Percentiles rank a stretch among this genome's conserved stretches.
These are phyloP conservation scores for Gastrophryne carolinensis DNA, from an alignment of 2,797 vertebrate genomes.

Conservation along the genomic window DNA sequence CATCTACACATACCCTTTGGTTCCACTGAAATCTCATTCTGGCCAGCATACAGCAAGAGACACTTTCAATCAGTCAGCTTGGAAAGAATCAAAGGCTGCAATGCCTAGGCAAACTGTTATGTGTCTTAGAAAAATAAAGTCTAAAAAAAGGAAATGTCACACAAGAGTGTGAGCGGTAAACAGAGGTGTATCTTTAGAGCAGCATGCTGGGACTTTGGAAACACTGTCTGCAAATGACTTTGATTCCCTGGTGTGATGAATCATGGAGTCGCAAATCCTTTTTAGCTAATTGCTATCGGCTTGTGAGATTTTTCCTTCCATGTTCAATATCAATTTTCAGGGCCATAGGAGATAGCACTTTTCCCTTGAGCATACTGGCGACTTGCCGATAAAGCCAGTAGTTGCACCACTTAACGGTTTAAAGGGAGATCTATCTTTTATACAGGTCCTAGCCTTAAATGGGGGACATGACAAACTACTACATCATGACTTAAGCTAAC, in stretches of 20 bases:
- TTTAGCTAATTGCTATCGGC: slow-evolving; percentile 99
- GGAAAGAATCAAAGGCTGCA: slow-evolving; percentile 73
- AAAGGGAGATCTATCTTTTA: slow-evolving; percentile 77
- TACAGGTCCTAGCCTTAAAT: slow-evolving; percentile 79
- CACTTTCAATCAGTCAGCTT: slow-evolving; percentile 68
- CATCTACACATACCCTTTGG: slow-evolving; percentile 44
- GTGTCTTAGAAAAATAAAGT: slow-evolving; percentile 74
- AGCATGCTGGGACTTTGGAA: slow-evolving; percentile 67
- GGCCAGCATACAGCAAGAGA: slow-evolving; percentile 28
- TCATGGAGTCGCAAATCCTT: slow-evolving; percentile 95
- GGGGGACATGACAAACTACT: slow-evolving; percentile 70
- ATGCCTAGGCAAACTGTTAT: slow-evolving; percentile 64
- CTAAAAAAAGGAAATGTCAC: slow-evolving; percentile 80
- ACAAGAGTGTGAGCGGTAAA: slow-evolving; percentile 73
- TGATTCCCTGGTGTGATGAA: slow-evolving; percentile 91
- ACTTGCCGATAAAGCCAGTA: slow-evolving; percentile 85
- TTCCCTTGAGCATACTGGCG: slow-evolving; percentile 84
- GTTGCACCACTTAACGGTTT: slow-evolving; percentile 91
- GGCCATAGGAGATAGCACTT: slow-evolving; percentile 85
- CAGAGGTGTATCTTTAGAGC: slow-evolving; percentile 68
- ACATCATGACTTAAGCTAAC: slow-evolving; percentile 65
- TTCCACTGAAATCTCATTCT: slow-evolving; percentile 43
- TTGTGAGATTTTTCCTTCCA: slow-evolving; percentile 85
- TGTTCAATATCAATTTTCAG: slow-evolving; percentile 99
- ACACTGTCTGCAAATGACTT: slow-evolving; percentile 85